Evolutionary conservation across 2,113 vertebrate genomes (phyloP), one percentile per base, ranked within the genome.

Genomic region (Centropus bengalensis): DNA sequence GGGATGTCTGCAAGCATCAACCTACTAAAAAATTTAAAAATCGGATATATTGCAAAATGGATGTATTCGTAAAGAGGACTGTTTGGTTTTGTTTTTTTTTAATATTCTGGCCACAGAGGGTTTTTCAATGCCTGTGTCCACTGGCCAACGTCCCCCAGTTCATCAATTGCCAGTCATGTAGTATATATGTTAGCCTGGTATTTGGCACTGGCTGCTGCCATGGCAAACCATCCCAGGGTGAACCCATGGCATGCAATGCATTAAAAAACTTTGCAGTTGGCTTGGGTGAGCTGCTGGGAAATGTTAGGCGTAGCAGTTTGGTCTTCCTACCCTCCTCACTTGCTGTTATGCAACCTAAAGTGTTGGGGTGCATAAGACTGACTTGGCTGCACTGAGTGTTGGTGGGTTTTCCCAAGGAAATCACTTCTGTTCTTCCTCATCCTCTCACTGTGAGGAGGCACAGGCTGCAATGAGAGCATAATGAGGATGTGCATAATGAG

Each of bases 231-330:
- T 42, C 64, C 38, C 45, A 0, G 9, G 59, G 77, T 12, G 13
- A 55, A 22, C 22, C 27, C 16, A 21, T 58, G 5, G 7, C 54
- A 44, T 1, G 1, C 30, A 24, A 9, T 13, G 54, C 40, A 51
- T 80, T 71, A 42, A 77, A 67, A 78, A 32, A 24, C 40, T 69
- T 71, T 3, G 5, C 27, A 27, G 45, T 58, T 45, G 38, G 60
- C 77, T 70, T 12, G 4, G 62, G 47, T 91, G 49, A 63, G 20
- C 19, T 63, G 59, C 45, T 76, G n/a, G 55, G 69, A 55, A 51
- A 30, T 4, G 33, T 32, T 82, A 6, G 15, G 60, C 20, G 5
- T 0, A 0, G 23, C 0, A 5, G 4, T 36, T 71, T 71, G 63
- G 7, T 80, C 73, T 77, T 71, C 49, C 17, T 42, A 42, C 1